Evolutionary conservation across 1,140 invertebrate species (phyloP).

Genomic region (Leptinotarsa undecemlineata): DNA sequence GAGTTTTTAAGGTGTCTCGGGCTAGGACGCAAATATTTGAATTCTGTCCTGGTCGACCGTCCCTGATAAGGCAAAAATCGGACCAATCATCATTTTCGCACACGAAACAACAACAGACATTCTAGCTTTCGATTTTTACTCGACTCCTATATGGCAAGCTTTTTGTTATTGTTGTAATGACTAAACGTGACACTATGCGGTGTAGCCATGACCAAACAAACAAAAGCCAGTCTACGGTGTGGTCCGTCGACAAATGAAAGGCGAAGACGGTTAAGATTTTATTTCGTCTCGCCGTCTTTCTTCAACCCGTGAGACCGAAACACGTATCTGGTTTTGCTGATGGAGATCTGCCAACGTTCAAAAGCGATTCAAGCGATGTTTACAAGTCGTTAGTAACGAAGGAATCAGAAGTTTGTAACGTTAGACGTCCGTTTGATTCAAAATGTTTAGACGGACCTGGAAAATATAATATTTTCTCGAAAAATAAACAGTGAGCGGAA

Average conservation of each 20-base stretch:
- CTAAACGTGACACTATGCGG: constrained; percentile 2
- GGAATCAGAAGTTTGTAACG: too few species aligned
- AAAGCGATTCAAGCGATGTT: too few species aligned
- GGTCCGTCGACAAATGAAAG: constrained; percentile 2
- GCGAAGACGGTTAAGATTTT: neutral
- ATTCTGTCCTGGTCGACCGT: neutral
- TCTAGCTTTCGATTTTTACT: neutral
- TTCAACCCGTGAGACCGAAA: neutral
- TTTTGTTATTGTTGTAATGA: neutral
- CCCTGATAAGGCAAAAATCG: neutral
- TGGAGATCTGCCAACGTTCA: too few species aligned
- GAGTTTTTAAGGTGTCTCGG: too few species aligned
- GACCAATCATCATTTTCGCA: constrained; percentile 1
- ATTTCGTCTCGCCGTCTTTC: constrained; percentile 1
- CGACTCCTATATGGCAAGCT: neutral
- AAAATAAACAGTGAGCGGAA: too few species aligned
- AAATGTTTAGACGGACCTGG: too few species aligned
- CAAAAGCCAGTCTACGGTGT: constrained; percentile 1
- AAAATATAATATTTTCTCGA: too few species aligned
- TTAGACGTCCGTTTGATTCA: too few species aligned
- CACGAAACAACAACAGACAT: neutral
- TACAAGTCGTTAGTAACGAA: too few species aligned
- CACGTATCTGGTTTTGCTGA: too few species aligned
- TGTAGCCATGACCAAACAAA: constrained; percentile 7
- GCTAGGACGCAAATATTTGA: too few species aligned